Conservation (phyloP, 1,140 invertebrate species). For the Oryctes rhinoceros region DNA sequence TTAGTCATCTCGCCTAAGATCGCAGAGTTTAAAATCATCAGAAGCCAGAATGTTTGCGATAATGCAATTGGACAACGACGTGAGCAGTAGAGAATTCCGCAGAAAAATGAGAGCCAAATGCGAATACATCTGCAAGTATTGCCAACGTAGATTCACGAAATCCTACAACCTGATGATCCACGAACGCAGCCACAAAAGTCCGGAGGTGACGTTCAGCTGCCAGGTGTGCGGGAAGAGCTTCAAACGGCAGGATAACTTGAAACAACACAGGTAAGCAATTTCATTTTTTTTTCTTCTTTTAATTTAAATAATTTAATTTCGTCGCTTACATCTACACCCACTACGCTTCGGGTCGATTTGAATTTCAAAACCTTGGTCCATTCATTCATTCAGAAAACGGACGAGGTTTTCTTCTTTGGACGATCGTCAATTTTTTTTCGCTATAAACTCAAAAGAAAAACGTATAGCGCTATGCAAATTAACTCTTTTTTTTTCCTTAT, state of each 20-base stretch:
- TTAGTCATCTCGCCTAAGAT: conserved; percentile 29
- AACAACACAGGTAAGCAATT: no score
- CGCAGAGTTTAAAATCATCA: conserved; percentile 38
- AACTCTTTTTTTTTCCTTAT: background rate
- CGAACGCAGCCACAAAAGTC: conserved; percentile 97
- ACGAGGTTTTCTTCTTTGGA: no score
- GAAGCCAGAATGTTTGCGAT: conserved; percentile 79
- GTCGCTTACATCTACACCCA: background rate
- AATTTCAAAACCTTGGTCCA: no score
- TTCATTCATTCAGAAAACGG: conserved; percentile 8
- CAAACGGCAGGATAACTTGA: conserved; percentile 94
- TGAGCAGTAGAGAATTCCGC: conserved; percentile 88
- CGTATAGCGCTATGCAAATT: no score
- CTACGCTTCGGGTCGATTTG: no score
- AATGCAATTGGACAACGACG: conserved; percentile 90
- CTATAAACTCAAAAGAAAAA: no score
- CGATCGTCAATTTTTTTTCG: no score
- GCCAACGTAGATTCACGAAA: conserved; percentile 98
- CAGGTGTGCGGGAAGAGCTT: conserved; percentile 99
- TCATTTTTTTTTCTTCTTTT: background rate
- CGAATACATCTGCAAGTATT: conserved; percentile 99
- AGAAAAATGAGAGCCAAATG: conserved; percentile 94
- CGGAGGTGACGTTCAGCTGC: conserved; percentile 97
- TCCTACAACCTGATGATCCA: conserved; percentile 99
- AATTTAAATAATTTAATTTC: background rate